Base-by-base conservation (phyloP, 2,888 invertebrate species). In the Steinernema hermaphroditum region DNA sequence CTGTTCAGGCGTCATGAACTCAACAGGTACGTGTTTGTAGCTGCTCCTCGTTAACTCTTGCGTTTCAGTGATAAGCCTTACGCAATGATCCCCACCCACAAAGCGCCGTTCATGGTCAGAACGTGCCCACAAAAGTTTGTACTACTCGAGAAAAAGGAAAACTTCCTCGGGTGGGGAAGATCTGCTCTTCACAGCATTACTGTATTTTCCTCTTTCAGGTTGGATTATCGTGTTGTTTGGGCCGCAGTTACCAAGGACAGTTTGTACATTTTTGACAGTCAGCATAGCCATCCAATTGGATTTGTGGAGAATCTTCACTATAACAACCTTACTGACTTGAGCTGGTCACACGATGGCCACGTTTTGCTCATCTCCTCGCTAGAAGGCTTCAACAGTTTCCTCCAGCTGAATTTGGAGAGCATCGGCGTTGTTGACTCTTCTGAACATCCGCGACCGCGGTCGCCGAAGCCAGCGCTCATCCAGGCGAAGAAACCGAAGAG, bases 301-400 rank as follows among this genome's bases (percentile, higher is more conserved):
- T 89, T 91, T 71, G 90, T 94, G 72, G 91, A 92, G 29, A 92
- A 93, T 85, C 92, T 94, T 79, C 94, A 94, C 87, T 94, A 94
- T 83, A 93, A 93, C n/a, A 90, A 93, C 77, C 89, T 95, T 54
- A 93, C 93, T 8, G 94, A 94, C 87, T 84, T 94, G n/a, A 88
- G 93, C 0, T 95, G 94, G 94, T 93, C 94, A 0, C 88, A 89
- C 14, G 92, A 94, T 89, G 94, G 94, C 0, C 88, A 89, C 74
- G 88, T 92, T 71, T 88, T 94, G 73, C 89, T 92, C 6, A 91
- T 92, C 0, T 92, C 93, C 1, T 94, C 94, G 16, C 92, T 93
- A 0, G 94, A 95, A 88, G 94, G 94, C 0, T 95, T 92, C 87
- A 93, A 93, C 87, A 92, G 94, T 0, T 89, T 94, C 70, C 90